Base-by-base conservation (phyloP, 2,113 vertebrate species). In the Sinocyclocheilus maitianheensis region DNA sequence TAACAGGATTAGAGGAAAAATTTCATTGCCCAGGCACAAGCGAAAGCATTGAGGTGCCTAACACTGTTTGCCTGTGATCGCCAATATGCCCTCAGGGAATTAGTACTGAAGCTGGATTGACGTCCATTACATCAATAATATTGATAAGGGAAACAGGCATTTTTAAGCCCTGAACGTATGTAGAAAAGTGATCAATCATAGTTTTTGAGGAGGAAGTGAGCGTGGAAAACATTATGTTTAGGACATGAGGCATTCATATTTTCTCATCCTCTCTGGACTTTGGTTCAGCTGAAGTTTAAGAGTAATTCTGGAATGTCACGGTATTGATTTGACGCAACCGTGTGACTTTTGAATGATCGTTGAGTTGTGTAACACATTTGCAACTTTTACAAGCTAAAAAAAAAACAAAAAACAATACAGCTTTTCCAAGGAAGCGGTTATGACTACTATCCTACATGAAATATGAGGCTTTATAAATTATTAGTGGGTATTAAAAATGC, bases 1-100 rank as follows among this genome's bases (percentile, higher is more conserved):
- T 65, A 76, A 86, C 69, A 34, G 71, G 79, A 86, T 86, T 86
- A 76, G 7, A 82, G 13, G 9, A 34, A 82, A 43, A 34, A 62
- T 24, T n/a, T 51, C 40, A 51, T 26, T 80, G 75, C 78, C n/a
- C 22, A 74, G 78, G 85, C 78, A 60, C 26, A 24, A 20, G 30
- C 63, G 2, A 37, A 81, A 75, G 16, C 40, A 43, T n/a, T 78
- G 71, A 63, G 58, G 18, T 48, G 34, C 40, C 58, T 77, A 51
- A 72, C 1, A 9, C 63, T 85, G 48, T 80, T 81, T 60, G 79
- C 58, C 58, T 63, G 16, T 40, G 69, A 82, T 82, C 22, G 9
- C 40, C 24, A 34, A 18, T 74, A 74, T 40, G 26, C 2, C 46
- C 37, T 77, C 71, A 8, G 30, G 60, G 46, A 71, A 75, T 58